Percentiles rank a stretch among this genome's conserved stretches.
These are phyloP conservation scores for Cromileptes altivelis DNA, from an alignment of 2,113 vertebrate species.

Conservation along the genomic window DNA sequence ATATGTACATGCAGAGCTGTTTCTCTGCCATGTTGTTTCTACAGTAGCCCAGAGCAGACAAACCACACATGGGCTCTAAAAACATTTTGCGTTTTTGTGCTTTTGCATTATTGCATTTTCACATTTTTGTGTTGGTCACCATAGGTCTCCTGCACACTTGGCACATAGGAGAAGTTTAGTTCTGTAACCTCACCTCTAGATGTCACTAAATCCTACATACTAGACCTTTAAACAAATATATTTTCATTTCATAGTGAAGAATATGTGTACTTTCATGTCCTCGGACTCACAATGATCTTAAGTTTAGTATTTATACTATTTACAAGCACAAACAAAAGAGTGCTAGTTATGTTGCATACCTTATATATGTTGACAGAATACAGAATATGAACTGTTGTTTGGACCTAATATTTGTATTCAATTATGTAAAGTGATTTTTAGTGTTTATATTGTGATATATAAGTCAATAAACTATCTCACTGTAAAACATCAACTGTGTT, in stretches of 20 bases:
- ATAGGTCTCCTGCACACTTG: not conserved
- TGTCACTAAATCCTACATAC: too few species aligned
- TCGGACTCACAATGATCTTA: not conserved
- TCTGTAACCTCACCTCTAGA: too few species aligned
- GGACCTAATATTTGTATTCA: not conserved
- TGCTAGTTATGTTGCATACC: not conserved
- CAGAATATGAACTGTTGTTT: not conserved
- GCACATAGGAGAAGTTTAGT: too few species aligned
- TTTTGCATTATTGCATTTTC: too few species aligned
- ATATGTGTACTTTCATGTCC: too few species aligned
- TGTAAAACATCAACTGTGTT: not conserved
- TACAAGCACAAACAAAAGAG: not conserved
- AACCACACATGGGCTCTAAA: too few species aligned
- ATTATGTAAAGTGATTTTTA: not conserved
- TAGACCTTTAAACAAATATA: too few species aligned
- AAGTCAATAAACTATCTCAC: not conserved
- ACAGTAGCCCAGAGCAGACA: too few species aligned
- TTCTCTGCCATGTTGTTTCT: too few species aligned
- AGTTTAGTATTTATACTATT: not conserved
- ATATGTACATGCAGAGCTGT: too few species aligned
- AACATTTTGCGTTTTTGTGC: not conserved
- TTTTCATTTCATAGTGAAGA: too few species aligned
- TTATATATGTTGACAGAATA: not conserved
- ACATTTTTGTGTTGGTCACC: too few species aligned
- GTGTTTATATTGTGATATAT: not conserved